phyloP scores from a whole-genome alignment of 2,113 vertebrate species.

The Burhinus bistriatus region DNA sequence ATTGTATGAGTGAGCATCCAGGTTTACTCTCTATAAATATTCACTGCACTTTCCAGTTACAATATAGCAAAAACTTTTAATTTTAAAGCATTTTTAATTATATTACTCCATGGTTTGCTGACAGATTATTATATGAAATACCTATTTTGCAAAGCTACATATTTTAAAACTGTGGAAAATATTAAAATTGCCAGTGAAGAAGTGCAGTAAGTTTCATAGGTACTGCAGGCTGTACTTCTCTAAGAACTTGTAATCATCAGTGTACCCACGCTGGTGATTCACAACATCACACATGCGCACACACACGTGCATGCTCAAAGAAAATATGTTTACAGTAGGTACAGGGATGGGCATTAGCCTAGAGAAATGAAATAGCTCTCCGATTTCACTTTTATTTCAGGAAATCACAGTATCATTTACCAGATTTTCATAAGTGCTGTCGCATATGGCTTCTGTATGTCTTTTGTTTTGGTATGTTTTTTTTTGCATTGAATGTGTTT shows the following conservation, averaged over 20 bases:
- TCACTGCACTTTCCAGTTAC: neutral
- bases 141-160: neutral
- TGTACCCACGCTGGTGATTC: neutral
- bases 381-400: neutral
- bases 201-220: neutral
- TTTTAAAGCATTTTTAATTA: neutral
- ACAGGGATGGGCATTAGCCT: neutral
- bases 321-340: neutral
- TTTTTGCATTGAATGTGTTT: neutral
- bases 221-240: neutral
- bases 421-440: neutral
- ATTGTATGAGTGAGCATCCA: neutral
- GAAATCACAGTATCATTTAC: neutral
- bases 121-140: neutral
- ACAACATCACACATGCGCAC: neutral
- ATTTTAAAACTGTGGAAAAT: neutral
- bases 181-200: neutral
- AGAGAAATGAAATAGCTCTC: neutral
- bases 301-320: rapidly evolving
- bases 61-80: neutral
- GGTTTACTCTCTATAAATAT: neutral
- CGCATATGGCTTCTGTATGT: neutral
- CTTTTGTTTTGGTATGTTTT: neutral
- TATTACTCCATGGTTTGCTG: neutral
- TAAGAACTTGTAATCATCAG: neutral